phyloP scores from a whole-genome alignment of 2,888 invertebrate species.

The Acrobasis repandana region DNA sequence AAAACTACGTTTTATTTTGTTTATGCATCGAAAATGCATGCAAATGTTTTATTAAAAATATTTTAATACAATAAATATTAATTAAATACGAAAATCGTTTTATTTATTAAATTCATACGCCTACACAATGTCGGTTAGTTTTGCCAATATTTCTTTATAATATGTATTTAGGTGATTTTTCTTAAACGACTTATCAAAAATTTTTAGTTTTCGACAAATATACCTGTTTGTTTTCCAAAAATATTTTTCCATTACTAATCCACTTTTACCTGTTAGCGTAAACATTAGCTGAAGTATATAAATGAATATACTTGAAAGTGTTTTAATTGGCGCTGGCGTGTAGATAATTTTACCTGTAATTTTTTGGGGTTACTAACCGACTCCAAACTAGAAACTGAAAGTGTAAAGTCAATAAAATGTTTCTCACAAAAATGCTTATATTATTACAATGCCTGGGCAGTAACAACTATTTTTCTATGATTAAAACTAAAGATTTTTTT shows the following conservation, averaged over 20 bases:
- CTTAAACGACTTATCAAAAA: neutral
- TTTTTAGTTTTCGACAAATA: neutral
- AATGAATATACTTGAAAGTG: neutral
- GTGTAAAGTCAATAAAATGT: constrained; percentile 2
- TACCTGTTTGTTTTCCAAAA: too few species aligned
- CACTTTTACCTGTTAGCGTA: too few species aligned
- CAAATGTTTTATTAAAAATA: too few species aligned
- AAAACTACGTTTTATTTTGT: too few species aligned
- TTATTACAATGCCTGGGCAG: neutral
- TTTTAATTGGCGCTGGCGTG: neutral
- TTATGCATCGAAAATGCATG: too few species aligned
- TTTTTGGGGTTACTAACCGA: neutral
- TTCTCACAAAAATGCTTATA: neutral
- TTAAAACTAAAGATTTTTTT: constrained; percentile 6
- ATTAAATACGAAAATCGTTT: too few species aligned
- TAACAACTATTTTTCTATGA: constrained; percentile 7
- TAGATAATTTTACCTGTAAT: constrained; percentile 9
- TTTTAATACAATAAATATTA: too few species aligned
- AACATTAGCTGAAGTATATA: neutral
- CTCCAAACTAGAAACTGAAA: neutral
- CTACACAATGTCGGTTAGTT: too few species aligned
- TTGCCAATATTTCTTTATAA: too few species aligned
- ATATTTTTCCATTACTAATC: too few species aligned
- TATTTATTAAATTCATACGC: too few species aligned
- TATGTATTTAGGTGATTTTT: too few species aligned